Base-by-base conservation (phyloP, 2,113 vertebrate species). In the Psilopogon haemacephalus region DNA sequence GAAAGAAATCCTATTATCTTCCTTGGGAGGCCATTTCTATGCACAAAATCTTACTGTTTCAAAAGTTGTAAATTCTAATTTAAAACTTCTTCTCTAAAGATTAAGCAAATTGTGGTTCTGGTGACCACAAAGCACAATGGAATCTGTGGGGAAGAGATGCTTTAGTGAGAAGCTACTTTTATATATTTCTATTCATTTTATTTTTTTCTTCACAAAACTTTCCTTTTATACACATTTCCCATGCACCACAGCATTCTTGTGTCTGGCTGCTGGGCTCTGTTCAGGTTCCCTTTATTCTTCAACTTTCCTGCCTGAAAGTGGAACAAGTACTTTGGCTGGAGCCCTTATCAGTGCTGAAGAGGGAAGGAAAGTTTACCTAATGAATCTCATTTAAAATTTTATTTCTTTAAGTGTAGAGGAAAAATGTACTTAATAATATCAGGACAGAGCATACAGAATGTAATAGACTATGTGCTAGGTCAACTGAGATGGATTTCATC, bases 301-400 rank as follows among this genome's bases (percentile, higher is more conserved):
- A 71, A 78, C 32, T 84, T 70, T 91, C 74, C 91, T 85, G 27
- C 42, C 62, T 88, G 75, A 75, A 84, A 94, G 65, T 74, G n/a
- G 76, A 84, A 90, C 58, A 13, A 44, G 26, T 73, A 48, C 35
- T 86, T 35, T 65, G 35, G 2, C 24, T 77, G 70, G 63, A 27
- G 30, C 28, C n/a, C 27, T 80, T 88, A 73, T 90, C 77, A 42
- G 30, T 28, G 32, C 28, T 55, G 52, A 84, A 86, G 63, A 90
- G 56, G 80, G 40, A 62, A 32, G 14, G 77, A 60, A 94, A 73
- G 21, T 93, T 92, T 82, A 59, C 80, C 88, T 90, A 27, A 62
- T 77, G n/a, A 73, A 37, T 74, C 40, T 90, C 12, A 86, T 84
- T 92, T 96, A 73, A 23, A 73, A 76, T 89, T 90, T 77, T 70